phyloP scores from a whole-genome alignment of 1,140 invertebrate genomes.

The Drosophila suzukii region DNA sequence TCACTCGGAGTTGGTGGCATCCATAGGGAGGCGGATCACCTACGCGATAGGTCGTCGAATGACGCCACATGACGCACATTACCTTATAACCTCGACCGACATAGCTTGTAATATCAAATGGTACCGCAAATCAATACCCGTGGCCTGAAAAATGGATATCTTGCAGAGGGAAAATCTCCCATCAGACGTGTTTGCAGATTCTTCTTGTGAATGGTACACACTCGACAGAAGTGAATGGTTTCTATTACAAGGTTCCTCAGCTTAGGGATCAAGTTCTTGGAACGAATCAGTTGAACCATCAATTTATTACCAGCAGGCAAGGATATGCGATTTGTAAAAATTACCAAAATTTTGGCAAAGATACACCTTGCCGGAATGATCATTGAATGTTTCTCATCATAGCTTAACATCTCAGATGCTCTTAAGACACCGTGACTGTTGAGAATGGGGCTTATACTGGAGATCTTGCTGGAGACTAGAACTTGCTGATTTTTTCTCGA shows the following conservation, averaged over 20 bases:
- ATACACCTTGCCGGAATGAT: background rate
- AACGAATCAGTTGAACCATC: slow-evolving; percentile 3
- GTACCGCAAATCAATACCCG: background rate
- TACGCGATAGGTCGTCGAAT: too few relatives aligned
- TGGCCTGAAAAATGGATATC: background rate
- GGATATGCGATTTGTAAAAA: slow-evolving; percentile 2
- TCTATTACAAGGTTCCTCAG: background rate
- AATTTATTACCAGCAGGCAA: slow-evolving; percentile 4
- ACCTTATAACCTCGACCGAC: background rate
- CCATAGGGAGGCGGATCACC: too few relatives aligned
- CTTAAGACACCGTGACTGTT: background rate
- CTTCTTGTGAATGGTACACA: background rate
- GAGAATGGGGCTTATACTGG: background rate
- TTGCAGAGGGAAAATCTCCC: background rate
- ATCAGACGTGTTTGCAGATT: background rate
- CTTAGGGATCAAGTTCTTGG: slow-evolving; percentile 6
- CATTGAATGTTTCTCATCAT: background rate
- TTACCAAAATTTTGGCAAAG: background rate
- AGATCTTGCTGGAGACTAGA: background rate
- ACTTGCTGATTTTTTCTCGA: background rate
- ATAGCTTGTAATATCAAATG: background rate
- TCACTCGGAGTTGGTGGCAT: too few relatives aligned
- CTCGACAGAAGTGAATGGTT: slow-evolving; percentile 1
- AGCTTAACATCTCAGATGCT: slow-evolving; percentile 8
- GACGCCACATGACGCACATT: background rate